Percentiles rank a stretch among this genome's conserved stretches.
phyloP scores from a whole-genome alignment of 2,113 vertebrate species.

The Bubo scandiacus region DNA sequence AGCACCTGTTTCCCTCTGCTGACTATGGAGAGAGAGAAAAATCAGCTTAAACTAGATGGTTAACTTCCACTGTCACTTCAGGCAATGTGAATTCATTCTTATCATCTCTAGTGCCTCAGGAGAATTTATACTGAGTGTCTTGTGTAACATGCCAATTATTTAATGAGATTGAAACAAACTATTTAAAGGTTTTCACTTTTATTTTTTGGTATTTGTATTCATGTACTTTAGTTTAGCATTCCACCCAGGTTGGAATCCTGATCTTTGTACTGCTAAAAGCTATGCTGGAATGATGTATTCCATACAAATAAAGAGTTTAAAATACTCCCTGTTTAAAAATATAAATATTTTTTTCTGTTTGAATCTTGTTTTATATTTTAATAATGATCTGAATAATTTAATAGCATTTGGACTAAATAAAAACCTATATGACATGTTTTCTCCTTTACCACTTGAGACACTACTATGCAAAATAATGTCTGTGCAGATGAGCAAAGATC shows the following conservation, averaged over 20 bases:
- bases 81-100: not conserved
- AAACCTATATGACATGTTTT: slow-evolving; percentile 23
- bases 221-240: not conserved
- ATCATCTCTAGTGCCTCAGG: not conserved
- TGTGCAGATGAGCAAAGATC: not conserved
- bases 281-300: slow-evolving; percentile 29
- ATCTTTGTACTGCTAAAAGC: slow-evolving; percentile 54
- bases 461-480: slow-evolving; percentile 26
- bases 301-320: slow-evolving; percentile 67
- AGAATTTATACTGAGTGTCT: not conserved
- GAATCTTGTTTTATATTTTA: slow-evolving; percentile 71
- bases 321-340: slow-evolving; percentile 75
- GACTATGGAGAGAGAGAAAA: not conserved
- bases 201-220: not conserved
- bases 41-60: not conserved
- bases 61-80: not conserved
- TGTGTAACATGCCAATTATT: not conserved
- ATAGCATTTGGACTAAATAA: slow-evolving; percentile 44
- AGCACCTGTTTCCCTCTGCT: not conserved
- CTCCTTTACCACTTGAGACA: slow-evolving; percentile 38
- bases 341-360: slow-evolving; percentile 70
- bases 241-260: not conserved
- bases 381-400: slow-evolving; percentile 74
- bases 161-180: not conserved
- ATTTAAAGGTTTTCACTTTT: not conserved